Evolutionary conservation across 2,888 invertebrate species (phyloP), one percentile per base, ranked within the genome.

Genomic region (Rhabditophanes sp.): DNA sequence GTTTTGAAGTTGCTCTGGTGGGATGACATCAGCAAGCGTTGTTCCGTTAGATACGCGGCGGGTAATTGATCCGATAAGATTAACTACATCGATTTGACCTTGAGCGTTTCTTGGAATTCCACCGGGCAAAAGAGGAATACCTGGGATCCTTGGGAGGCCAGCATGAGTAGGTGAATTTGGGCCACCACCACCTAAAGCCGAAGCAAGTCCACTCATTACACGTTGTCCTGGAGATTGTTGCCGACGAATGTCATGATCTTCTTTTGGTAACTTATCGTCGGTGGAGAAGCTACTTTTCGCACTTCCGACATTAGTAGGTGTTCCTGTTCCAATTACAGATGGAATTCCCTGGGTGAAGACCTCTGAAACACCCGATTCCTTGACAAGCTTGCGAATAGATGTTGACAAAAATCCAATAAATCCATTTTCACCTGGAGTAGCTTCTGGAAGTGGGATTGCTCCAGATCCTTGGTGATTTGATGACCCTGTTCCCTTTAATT

Each of bases 131-230:
- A 60, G 51, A 33, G 62, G 60, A 30, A 64, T 54, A 34, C 62
- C 61, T 33, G 61, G 61, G 25, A 61, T 56, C 33, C 58, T 46
- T 22, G 62, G 62, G 18, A 62, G 53, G 30, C 62, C 61, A 11
- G 63, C 63, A 40, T 58, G 53, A 8, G 56, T 47, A 33, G 62
- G 62, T 2, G 50, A 48, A 46, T 60, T 63, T 65, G 68, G 83
- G 55, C 77, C 79, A 12, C 45, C 56, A 26, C 67, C 68, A 3
- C 73, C 77, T 20, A 74, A 75, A 37, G 74, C 76, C 46, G 76
- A 76, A 48, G 73, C 76, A 33, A 81, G 81, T 9, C 79, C 83
- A 0, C 74, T 82, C 43, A 61, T 39, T 15, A 58, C 57, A 19
- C 57, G 45, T 29, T 60, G 57, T 12, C 58, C 56, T 5, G 56